These are phyloP conservation scores for Oceanites oceanicus DNA, from an alignment of 2,113 vertebrate species.

Conservation along the genomic window DNA sequence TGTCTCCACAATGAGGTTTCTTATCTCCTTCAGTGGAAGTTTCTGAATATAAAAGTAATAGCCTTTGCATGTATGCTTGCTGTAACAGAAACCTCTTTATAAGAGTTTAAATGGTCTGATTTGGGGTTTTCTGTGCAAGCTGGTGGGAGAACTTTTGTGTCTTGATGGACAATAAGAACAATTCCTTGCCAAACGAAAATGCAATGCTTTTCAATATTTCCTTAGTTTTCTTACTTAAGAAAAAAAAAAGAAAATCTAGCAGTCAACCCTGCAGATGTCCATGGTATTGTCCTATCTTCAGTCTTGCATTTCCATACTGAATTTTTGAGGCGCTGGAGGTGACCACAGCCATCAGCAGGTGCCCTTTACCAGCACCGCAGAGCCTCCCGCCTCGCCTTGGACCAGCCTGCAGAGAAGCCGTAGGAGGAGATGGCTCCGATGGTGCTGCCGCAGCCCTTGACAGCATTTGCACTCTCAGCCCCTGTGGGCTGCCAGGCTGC, in stretches of 20 bases:
- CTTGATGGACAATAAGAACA: neutral
- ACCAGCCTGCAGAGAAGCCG: neutral
- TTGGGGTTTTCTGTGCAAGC: neutral
- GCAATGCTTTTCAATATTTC: neutral
- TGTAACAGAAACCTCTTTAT: neutral
- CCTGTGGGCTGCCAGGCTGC: neutral
- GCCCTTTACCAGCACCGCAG: neutral
- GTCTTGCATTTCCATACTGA: neutral
- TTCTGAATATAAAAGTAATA: neutral
- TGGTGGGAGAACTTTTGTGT: neutral
- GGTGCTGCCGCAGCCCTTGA: neutral
- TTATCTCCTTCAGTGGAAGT: neutral
- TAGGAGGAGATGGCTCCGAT: rapidly evolving
- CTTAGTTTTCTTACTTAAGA: neutral
- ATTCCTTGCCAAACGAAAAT: neutral
- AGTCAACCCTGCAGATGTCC: neutral
- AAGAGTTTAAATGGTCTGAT: neutral
- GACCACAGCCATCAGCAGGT: neutral
- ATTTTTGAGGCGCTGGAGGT: neutral
- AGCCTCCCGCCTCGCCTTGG: neutral
- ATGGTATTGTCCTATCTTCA: neutral
- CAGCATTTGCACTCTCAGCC: rapidly evolving
- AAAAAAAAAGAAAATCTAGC: rapidly evolving
- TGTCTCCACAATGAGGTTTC: neutral
- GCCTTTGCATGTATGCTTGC: neutral